Conservation (phyloP, 2,797 vertebrate species). For the Alfaro cultratus region DNA sequence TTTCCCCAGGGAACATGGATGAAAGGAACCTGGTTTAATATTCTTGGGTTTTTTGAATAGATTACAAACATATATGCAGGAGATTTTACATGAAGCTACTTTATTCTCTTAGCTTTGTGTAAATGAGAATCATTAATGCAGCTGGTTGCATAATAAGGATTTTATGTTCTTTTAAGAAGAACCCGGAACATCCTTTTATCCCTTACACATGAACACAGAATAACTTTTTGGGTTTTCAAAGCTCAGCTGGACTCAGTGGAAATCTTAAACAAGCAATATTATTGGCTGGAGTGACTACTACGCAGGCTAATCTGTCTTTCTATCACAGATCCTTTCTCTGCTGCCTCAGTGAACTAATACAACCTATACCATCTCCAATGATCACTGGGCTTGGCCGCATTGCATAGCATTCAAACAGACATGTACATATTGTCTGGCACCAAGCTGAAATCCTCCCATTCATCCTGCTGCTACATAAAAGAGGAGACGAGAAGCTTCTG, state of each 20-base stretch:
- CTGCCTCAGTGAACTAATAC: neutral
- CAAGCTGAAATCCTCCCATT: constrained; percentile 42
- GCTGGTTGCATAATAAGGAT: neutral
- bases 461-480: constrained; percentile 46
- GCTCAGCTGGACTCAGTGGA: constrained; percentile 5
- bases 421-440: constrained; percentile 39
- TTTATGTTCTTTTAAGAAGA: neutral
- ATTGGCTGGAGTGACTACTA: constrained; percentile 22
- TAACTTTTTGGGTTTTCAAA: neutral
- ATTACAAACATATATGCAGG: neutral
- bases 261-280: constrained; percentile 14
- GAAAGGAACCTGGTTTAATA: neutral
- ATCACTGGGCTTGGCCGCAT: constrained; percentile 19
- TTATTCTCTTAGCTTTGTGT: neutral
- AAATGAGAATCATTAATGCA: neutral
- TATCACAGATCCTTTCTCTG: neutral
- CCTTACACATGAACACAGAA: neutral
- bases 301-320: neutral
- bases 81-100: neutral
- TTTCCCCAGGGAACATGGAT: neutral
- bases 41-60: neutral
- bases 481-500: neutral
- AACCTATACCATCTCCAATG: constrained; percentile 21
- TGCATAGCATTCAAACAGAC: constrained; percentile 54
- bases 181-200: neutral